phyloP scores from a whole-genome alignment of 2,888 invertebrate genomes.

The Apotomis turbidana region DNA sequence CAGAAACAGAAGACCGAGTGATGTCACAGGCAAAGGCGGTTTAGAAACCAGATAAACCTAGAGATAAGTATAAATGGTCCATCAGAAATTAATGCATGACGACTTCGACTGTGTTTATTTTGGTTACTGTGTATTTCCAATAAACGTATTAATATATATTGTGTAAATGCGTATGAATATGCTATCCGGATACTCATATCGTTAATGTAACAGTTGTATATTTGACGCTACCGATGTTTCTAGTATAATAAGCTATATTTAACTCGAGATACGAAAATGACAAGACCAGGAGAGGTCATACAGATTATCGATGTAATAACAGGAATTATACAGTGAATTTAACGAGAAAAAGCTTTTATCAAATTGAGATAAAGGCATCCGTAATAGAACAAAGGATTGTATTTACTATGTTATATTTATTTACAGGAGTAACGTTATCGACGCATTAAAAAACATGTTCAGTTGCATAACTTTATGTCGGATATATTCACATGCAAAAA shows the following conservation, averaged over 20 bases:
- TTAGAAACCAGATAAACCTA: too few species aligned
- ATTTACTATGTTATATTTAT: neutral
- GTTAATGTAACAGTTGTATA: too few species aligned
- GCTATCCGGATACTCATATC: too few species aligned
- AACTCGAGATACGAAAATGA: neutral
- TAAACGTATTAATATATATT: too few species aligned
- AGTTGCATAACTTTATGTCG: too few species aligned
- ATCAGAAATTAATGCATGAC: too few species aligned
- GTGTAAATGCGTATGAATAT: too few species aligned
- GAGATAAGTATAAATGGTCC: too few species aligned
- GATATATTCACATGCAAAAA: too few species aligned
- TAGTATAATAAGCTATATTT: constrained; percentile 7
- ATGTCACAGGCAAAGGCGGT: too few species aligned
- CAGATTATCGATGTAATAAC: constrained; percentile 15
- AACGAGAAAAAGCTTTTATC: constrained; percentile 8
- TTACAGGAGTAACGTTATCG: neutral
- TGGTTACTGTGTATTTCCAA: too few species aligned
- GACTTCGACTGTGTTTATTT: too few species aligned
- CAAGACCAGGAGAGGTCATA: constrained; percentile 16
- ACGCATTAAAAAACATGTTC: neutral
- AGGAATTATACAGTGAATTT: constrained; percentile 2
- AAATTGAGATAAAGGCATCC: constrained; percentile 15
- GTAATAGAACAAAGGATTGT: neutral
- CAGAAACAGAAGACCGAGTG: neutral
- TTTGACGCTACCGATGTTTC: constrained; percentile 1